A percentile compares a stretch with the other conserved stretches of the same genome.
Conservation (phyloP, 92 coral and sea anemone species). For the Paragorgia papillata region DNA sequence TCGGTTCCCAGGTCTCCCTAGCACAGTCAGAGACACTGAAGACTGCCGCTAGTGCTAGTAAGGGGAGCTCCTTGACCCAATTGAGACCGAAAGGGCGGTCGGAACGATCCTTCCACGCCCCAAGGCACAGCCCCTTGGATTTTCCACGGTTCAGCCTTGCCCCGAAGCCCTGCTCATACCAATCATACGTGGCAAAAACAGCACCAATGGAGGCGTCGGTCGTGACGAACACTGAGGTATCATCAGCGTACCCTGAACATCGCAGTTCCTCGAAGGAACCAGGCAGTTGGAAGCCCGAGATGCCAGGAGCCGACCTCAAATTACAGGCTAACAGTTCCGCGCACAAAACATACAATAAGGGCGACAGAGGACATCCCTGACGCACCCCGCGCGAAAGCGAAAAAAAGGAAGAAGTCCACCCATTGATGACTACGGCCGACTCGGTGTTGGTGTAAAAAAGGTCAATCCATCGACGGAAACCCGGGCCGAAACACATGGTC, state of each 20-base stretch:
- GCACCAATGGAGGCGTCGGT: not conserved
- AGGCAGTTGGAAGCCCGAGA: constrained; percentile 14
- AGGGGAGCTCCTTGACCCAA: constrained; percentile 45
- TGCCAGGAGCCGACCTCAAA: not conserved
- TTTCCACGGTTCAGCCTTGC: constrained; percentile 27
- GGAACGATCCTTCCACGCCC: constrained; percentile 35
- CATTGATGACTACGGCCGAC: constrained; percentile 2
- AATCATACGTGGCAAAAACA: not conserved
- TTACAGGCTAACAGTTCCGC: constrained; percentile 15
- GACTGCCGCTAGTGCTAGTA: constrained; percentile 32
- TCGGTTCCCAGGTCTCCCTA: constrained; percentile 34
- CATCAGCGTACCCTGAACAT: constrained; percentile 59
- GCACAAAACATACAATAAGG: constrained; percentile 18
- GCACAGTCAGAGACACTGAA: not conserved
- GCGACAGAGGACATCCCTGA: constrained; percentile 36
- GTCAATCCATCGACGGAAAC: not conserved
- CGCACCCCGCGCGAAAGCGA: constrained; percentile 9
- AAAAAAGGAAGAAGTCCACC: constrained; percentile 14
- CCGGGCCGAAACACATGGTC: constrained; percentile 5
- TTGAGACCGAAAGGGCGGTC: constrained; percentile 46
- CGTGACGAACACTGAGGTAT: constrained; percentile 36
- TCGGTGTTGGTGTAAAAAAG: not conserved
- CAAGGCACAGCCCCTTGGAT: constrained; percentile 5
- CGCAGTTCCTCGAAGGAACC: not conserved
- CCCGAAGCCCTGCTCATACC: constrained; percentile 47